Evolutionary conservation across 1,140 invertebrate genomes (phyloP).

Genomic region (Meteorus sp.): DNA sequence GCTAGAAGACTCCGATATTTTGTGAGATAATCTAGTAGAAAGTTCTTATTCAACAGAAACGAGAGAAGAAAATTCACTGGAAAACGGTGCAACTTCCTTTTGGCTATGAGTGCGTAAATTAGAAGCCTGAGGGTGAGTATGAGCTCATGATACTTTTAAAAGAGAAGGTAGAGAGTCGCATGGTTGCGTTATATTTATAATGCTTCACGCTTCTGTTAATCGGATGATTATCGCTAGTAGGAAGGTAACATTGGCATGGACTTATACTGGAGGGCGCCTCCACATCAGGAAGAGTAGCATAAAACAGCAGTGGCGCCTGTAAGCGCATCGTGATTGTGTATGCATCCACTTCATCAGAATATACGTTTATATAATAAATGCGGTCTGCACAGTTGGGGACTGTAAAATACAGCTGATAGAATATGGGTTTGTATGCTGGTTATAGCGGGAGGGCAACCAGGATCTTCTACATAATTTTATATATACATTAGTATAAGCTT

Average conservation of each 20-base stretch:
- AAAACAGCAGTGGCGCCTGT: no score
- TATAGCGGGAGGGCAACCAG: constrained; percentile 2
- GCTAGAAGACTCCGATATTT: no score
- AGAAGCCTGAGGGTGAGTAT: not conserved
- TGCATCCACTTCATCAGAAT: no score
- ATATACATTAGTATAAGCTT: not conserved
- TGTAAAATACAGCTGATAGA: not conserved
- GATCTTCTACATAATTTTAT: constrained; percentile 24
- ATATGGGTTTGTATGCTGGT: not conserved
- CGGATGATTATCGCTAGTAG: constrained; percentile 27
- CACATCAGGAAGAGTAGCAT: no score
- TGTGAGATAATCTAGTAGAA: no score
- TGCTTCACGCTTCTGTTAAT: constrained; percentile 33
- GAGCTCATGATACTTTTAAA: no score
- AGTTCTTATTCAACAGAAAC: no score
- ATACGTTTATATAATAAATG: no score
- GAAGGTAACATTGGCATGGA: not conserved
- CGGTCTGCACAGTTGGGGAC: no score
- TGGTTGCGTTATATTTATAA: constrained; percentile 21
- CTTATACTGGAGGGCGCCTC: not conserved
- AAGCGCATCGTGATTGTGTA: no score
- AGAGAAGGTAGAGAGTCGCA: not conserved
- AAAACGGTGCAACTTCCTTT: constrained; percentile 17
- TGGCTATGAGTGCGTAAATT: not conserved
- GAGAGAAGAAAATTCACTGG: not conserved